These are phyloP conservation scores for Onthophagus taurus DNA, from an alignment of 1,140 invertebrate species.

Conservation along the genomic window DNA sequence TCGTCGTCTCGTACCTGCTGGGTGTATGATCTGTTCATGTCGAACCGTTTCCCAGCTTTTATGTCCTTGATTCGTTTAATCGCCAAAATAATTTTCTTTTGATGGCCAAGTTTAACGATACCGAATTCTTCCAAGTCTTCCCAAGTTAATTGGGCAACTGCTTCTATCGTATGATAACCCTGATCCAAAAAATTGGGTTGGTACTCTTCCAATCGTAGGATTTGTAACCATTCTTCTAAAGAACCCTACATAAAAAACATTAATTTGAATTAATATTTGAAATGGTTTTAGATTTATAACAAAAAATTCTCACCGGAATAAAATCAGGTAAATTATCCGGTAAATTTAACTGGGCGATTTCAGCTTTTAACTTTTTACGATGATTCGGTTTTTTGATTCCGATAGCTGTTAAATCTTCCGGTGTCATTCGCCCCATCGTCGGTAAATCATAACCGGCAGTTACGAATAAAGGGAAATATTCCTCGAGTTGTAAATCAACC, in stretches of 20 bases:
- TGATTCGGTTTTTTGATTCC: conserved; percentile 96
- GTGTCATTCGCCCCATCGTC: conserved; percentile 96
- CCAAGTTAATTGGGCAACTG: conserved; percentile 90
- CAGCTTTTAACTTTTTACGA: conserved; percentile 88
- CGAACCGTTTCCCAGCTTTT: conserved; percentile 71
- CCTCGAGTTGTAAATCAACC: conserved; percentile 88
- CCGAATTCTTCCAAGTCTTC: conserved; percentile 99
- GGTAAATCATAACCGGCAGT: conserved; percentile 95
- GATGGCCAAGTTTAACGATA: conserved; percentile 88
- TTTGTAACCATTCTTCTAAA: conserved; percentile 85
- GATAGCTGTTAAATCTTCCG: conserved; percentile 80
- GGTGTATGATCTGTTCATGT: conserved; percentile 48
- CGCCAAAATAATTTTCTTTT: conserved; percentile 95
- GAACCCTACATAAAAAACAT: conserved; percentile 52
- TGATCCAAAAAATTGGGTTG: conserved; percentile 78
- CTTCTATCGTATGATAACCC: conserved; percentile 87
- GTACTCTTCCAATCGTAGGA: conserved; percentile 88
- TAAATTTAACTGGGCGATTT: conserved; percentile 91
- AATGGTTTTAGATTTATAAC: not conserved
- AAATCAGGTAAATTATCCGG: conserved; percentile 88
- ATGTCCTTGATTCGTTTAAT: conserved; percentile 96
- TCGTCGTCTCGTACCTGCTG: conserved; percentile 33
- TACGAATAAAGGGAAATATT: conserved; percentile 90
- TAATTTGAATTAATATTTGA: not conserved
- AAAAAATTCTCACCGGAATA: conserved; percentile 60